phyloP scores from a whole-genome alignment of 1,140 invertebrate species.

The Calliphora vicina region DNA sequence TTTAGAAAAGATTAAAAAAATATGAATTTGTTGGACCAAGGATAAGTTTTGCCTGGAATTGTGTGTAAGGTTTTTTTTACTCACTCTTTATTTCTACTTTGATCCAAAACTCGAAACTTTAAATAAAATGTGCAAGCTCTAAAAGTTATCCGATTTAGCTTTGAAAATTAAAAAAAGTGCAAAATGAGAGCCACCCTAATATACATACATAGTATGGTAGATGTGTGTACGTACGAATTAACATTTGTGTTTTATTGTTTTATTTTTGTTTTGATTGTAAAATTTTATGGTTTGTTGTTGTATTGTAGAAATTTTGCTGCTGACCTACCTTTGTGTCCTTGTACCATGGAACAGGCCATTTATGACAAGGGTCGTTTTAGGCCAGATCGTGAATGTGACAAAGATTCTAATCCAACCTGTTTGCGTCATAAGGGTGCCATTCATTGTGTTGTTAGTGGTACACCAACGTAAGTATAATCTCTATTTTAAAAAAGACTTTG shows the following conservation, averaged over 20 bases:
- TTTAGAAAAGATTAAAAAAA: too few relatives aligned
- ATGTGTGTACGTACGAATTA: too few relatives aligned
- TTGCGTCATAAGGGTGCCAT: slow-evolving; percentile 86
- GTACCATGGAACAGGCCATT: slow-evolving; percentile 88
- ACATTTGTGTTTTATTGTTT: not conserved
- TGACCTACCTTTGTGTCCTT: slow-evolving; percentile 88
- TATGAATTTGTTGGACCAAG: too few relatives aligned
- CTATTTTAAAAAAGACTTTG: not conserved
- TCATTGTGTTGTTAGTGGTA: slow-evolving; percentile 91
- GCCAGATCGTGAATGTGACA: slow-evolving; percentile 91
- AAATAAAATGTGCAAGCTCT: too few relatives aligned
- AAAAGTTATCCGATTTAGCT: too few relatives aligned
- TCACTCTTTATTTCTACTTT: too few relatives aligned
- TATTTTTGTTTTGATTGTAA: not conserved
- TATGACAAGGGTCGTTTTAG: slow-evolving; percentile 91
- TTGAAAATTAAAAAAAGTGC: too few relatives aligned
- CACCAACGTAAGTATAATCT: slow-evolving; percentile 76
- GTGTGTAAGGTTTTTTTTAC: too few relatives aligned
- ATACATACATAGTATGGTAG: too few relatives aligned
- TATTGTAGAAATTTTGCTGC: slow-evolving; percentile 83
- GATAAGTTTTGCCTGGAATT: too few relatives aligned
- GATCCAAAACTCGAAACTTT: too few relatives aligned
- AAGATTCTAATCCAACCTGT: slow-evolving; percentile 89
- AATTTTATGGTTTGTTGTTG: slow-evolving; percentile 13
- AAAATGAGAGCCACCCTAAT: too few relatives aligned